Percentiles rank a stretch among this genome's conserved stretches.
Conservation (phyloP, 2,797 vertebrate genomes). For the Anisognathus igniventris region DNA sequence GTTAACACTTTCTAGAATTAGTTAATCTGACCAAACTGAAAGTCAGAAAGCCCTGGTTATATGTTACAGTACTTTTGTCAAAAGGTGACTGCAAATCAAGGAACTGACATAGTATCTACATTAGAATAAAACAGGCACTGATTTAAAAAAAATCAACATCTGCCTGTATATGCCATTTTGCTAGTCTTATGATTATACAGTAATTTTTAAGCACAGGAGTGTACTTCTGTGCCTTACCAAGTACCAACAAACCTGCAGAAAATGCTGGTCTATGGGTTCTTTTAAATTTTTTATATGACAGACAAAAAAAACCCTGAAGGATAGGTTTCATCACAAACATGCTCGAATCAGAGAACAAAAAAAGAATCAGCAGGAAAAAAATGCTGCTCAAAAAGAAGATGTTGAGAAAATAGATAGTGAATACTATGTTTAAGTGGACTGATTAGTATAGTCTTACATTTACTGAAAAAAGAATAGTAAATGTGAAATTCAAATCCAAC, state of each 20-base stretch:
- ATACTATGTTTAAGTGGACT: not conserved
- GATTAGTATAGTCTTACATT: not conserved
- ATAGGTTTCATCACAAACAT: not conserved
- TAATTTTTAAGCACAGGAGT: not conserved
- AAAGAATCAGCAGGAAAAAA: not conserved
- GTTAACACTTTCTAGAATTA: conserved; percentile 15
- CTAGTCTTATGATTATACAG: not conserved
- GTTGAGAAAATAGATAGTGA: not conserved
- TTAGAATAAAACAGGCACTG: conserved; percentile 38
- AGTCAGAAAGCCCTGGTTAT: conserved; percentile 26
- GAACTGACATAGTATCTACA: not conserved
- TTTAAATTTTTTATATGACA: not conserved
- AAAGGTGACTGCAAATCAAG: conserved; percentile 6
- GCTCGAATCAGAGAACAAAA: not conserved
- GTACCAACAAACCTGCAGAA: not conserved
- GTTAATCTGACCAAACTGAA: conserved; percentile 1
- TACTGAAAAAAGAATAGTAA: not conserved
- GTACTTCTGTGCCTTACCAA: not conserved
- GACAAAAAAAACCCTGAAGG: not conserved
- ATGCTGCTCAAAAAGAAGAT: not conserved
- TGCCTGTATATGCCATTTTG: not conserved
- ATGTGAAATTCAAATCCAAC: not conserved
- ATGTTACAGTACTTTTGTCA: conserved; percentile 47
- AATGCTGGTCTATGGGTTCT: not conserved
- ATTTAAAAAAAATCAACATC: not conserved